phyloP scores from a whole-genome alignment of 2,797 vertebrate genomes.

The Fistularia tabacaria region DNA sequence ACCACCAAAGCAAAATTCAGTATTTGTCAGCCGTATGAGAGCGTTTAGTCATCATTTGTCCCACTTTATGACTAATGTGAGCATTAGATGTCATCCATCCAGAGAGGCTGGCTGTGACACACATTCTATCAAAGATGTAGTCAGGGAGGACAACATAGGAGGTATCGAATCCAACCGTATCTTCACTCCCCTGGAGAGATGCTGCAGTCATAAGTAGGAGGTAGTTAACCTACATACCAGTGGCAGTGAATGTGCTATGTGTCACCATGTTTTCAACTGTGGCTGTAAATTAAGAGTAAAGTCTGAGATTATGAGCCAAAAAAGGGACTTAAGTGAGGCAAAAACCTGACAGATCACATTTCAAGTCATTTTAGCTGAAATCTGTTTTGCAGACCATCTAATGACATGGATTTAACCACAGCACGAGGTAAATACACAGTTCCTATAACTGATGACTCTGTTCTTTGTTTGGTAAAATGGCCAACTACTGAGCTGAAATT shows the following conservation, averaged over 20 bases:
- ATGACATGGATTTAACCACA: conserved; percentile 39
- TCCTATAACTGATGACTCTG: conserved; percentile 40
- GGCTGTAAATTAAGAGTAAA: too few species aligned
- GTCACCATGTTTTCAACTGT: neutral
- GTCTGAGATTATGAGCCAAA: conserved; percentile 1
- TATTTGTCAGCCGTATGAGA: conserved; percentile 54
- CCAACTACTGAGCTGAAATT: conserved; percentile 33
- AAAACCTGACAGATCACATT: conserved; percentile 16
- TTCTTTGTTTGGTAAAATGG: conserved; percentile 48
- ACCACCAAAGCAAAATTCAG: conserved; percentile 18
- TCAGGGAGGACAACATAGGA: conserved; percentile 2
- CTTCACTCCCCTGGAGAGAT: too few species aligned
- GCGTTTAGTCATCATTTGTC: conserved; percentile 46
- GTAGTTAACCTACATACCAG: too few species aligned
- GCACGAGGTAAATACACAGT: conserved; percentile 40
- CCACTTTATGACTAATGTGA: conserved; percentile 40
- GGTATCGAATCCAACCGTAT: too few species aligned
- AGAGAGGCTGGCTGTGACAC: conserved; percentile 23
- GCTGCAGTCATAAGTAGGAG: too few species aligned
- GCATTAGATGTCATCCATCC: conserved; percentile 37
- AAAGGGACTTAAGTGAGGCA: conserved; percentile 15
- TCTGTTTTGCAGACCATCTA: conserved; percentile 27
- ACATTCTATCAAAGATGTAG: conserved; percentile 27
- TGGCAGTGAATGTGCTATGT: neutral
- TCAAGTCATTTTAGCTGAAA: conserved; percentile 23